These are phyloP conservation scores for Centropus bengalensis DNA, from an alignment of 2,113 vertebrate genomes.

Conservation along the genomic window DNA sequence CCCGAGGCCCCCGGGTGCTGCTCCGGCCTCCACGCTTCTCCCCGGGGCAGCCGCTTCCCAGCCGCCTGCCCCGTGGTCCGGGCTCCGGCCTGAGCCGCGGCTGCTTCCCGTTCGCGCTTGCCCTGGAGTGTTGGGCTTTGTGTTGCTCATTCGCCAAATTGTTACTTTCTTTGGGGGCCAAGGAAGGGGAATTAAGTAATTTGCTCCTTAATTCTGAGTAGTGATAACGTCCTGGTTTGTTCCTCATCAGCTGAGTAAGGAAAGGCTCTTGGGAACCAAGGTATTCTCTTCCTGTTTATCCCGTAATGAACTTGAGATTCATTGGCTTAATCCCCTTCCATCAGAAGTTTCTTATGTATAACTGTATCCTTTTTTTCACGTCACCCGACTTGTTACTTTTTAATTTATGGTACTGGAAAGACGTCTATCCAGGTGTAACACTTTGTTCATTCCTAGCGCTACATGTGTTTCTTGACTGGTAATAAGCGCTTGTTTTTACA, in stretches of 20 bases:
- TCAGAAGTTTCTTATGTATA: fast-evolving
- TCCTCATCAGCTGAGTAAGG: fast-evolving
- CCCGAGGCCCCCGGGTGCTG: too few species aligned
- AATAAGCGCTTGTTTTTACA: background rate
- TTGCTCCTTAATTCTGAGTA: fast-evolving
- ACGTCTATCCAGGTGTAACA: background rate
- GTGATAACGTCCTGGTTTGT: background rate
- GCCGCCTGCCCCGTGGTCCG: too few species aligned
- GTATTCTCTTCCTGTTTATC: fast-evolving
- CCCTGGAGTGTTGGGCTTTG: too few species aligned
- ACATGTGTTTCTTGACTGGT: fast-evolving
- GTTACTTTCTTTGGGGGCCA: fast-evolving
- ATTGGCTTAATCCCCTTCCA: background rate
- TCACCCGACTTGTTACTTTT: background rate
- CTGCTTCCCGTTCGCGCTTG: too few species aligned
- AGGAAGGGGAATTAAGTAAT: background rate
- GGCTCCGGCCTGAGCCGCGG: too few species aligned
- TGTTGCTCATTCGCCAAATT: fast-evolving
- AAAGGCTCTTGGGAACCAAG: fast-evolving
- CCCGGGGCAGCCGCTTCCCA: too few species aligned
- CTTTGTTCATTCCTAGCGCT: background rate
- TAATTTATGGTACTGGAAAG: background rate
- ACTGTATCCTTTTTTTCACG: background rate
- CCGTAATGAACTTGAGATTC: background rate
- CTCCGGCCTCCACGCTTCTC: too few species aligned